Evolutionary conservation across 2,113 vertebrate genomes (phyloP), one percentile per base, ranked within the genome.

Genomic region (Aphelocoma coerulescens): DNA sequence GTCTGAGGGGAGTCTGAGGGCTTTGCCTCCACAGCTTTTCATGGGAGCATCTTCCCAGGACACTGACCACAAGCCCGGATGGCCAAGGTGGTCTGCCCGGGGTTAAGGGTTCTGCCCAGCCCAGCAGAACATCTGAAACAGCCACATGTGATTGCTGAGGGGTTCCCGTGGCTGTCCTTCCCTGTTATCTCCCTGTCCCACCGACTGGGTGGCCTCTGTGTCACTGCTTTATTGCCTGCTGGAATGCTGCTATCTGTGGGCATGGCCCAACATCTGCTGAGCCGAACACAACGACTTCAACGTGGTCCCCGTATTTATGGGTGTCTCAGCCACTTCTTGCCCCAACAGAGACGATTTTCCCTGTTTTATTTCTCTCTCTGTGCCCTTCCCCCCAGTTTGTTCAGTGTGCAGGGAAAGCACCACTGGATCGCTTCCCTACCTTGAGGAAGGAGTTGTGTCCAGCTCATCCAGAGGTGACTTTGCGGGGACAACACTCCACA

Each of bases 241-340:
- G 84, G 15, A 63, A 41, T 3, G 13, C 44, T 72, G 69, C 16
- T 80, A 61, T 65, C 91, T 73, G 46, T 49, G 75, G 67, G 37
- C 66, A 75, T 0, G 9, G 88, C 48, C 66, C 71, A 41, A 35
- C 85, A 48, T 77, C 85, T 95, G 85, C 51, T 6, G 41, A 72
- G 87, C 9, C 61, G 28, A 62, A 26, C 66, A 30, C 1, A 3
- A 81, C 1, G 0, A 22, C 71, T 49, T 35, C 16, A 1, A 2
- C 3, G 1, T 1, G 0, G 6, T 58, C 39, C 54, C 28, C 39
- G 0, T 26, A 1, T 14, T 11, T 41, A 23, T 7, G 26, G 33
- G 9, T 21, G 55, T 9, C n/a, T 19, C 62, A 17, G 46, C 24
- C 68, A 41, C 5, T 18, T 19, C 41, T 89, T 37, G 4, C 6